These are phyloP conservation scores for Dicyrtoma fusca DNA, from an alignment of 2,888 invertebrate species.

Conservation along the genomic window DNA sequence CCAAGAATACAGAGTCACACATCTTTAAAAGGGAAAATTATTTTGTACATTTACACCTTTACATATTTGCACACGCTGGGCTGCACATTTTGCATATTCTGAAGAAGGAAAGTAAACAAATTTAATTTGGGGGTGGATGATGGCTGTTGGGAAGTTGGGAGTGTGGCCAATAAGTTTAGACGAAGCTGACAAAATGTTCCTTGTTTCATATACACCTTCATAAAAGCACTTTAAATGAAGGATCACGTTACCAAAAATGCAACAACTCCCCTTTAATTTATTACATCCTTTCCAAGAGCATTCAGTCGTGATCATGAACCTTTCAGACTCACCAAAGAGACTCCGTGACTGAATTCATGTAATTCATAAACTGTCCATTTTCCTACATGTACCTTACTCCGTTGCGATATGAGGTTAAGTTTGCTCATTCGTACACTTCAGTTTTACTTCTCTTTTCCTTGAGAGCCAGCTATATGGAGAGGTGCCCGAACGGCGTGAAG, in stretches of 20 bases:
- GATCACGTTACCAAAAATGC: slow-evolving; percentile 14
- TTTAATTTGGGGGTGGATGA: background rate
- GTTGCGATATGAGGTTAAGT: no score
- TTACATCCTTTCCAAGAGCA: slow-evolving; percentile 17
- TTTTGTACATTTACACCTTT: no score
- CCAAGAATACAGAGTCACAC: no score
- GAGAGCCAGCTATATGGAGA: no score
- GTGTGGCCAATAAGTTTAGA: background rate
- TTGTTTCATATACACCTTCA: slow-evolving; percentile 14
- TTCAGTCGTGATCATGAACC: background rate
- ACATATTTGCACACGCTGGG: background rate
- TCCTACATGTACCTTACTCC: background rate
- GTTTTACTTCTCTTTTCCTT: no score
- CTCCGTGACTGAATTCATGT: background rate
- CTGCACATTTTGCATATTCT: background rate
- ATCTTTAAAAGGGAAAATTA: no score
- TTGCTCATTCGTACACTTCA: background rate
- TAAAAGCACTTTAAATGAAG: slow-evolving; percentile 30
- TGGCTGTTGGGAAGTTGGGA: background rate
- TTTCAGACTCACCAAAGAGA: background rate
- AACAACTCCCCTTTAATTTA: slow-evolving; percentile 21
- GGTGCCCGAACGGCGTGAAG: no score
- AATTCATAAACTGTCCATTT: no score
- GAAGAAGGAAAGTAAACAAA: slow-evolving; percentile 7
- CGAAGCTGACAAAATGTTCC: slow-evolving; percentile 1